Base-by-base conservation (phyloP, 2,797 vertebrate genomes). In the Gobio occitaniae region DNA sequence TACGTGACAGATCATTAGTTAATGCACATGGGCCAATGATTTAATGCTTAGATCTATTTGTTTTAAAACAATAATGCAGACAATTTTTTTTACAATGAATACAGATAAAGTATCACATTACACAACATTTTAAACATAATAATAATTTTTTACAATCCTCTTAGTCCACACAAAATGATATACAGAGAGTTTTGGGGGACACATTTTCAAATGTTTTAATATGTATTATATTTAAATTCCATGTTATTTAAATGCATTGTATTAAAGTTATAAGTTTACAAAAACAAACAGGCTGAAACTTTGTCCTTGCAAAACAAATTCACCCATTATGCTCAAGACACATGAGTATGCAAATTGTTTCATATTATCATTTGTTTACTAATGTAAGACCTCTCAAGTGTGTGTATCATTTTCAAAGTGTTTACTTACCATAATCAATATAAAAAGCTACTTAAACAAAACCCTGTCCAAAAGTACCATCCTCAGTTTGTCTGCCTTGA, bases 381-480 rank as follows among this genome's bases (percentile, higher is more conserved):
- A 41, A 63, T 63, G 16, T 15, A 78, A 3, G 0, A 29, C 4
- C 56, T 63, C 56, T 78, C 38, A 47, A 17, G 21, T 16, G 6
- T 44, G 54, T 59, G 32, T 38, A 2, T 38, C 1, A 41, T 76
- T 48, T 50, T 32, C 47, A 29, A 38, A 41, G 19, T 41, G 61
- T 66, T 72, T 2, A 56, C 48, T 56, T 36, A 10, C 3, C 48
- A 32, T 17, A 75, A 65, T 48, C 41, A 50, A 41, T 17, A 68
- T 25, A 70, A 36, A 75, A 19, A 36, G 56, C 56, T 17, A 29
- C 38, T 44, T n/a, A 36, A 19, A 17, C 36, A 48, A 38, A 77
- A 25, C 48, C 75, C 21, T 74, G 32, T 75, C 65, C 56, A 65
- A 63, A 63, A 11, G n/a, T 41, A 47, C 41, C n/a, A 63, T 78